Evolutionary conservation across 2,113 vertebrate species (phyloP), one percentile per base, ranked within the genome.

Genomic region (Upupa epops): DNA sequence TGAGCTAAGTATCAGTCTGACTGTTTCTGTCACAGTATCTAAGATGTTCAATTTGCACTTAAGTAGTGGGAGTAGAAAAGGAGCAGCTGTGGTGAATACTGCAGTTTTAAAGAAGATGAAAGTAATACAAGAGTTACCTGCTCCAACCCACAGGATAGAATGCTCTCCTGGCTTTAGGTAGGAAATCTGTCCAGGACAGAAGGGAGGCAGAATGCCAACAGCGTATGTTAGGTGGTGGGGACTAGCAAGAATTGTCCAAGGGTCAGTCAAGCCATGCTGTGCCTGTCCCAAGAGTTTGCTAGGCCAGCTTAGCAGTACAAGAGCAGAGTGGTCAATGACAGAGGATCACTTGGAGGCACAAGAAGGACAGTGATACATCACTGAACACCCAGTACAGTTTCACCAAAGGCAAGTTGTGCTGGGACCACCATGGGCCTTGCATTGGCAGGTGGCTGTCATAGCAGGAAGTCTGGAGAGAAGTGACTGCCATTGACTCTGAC

Each of bases 281-380:
- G 26, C 32, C 20, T 52, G 28, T 29, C 9, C 29, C 5, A 5
- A 48, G 36, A 49, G 11, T 6, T 92, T 73, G 7, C 46, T 68
- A 70, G 46, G 11, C 8, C 69, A 42, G 32, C 18, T 5, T 17
- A 7, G 7, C n/a, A 15, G 11, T 46, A 19, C 55, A 46, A 17
- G 37, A 42, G 34, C 37, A 61, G 65, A 48, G 24, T 3, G 0
- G 0, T 25, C 13, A 14, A 68, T 68, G 42, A 32, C 10, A 58
- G 28, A 51, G 55, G 11, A 25, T 79, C 8, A 7, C 21, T 51
- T 65, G 46, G 12, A 66, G n/a, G 49, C n/a, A 60, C 7, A 12
- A 3, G 1, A 54, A 54, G n/a, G 31, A 36, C 29, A 31, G 51
- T 20, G 24, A 75, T 42, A 45, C 36, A 9, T 45, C 26, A 34